Evolutionary conservation across 2,113 vertebrate genomes (phyloP).

Genomic region (Eublepharis macularius): DNA sequence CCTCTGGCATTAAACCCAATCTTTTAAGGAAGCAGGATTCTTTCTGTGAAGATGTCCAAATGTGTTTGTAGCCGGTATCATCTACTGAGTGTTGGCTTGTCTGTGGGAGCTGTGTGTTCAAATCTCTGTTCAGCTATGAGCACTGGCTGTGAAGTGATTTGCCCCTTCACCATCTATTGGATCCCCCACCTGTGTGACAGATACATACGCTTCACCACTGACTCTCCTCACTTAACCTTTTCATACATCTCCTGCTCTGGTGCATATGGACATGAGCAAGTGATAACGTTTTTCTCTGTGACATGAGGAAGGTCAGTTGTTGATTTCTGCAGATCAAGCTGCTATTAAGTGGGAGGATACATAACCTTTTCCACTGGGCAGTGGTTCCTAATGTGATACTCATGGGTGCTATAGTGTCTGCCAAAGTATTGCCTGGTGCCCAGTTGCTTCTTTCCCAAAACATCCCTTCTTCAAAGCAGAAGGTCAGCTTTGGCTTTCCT

Average conservation of each 20-base stretch:
- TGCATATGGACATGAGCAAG: background rate
- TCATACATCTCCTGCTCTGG: background rate
- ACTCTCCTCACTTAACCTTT: background rate
- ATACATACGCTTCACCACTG: background rate
- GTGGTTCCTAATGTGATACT: too few relatives aligned
- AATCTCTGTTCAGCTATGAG: background rate
- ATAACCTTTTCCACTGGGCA: background rate
- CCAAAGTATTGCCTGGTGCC: too few relatives aligned
- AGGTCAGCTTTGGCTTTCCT: too few relatives aligned
- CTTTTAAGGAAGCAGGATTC: background rate
- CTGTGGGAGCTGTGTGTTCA: background rate
- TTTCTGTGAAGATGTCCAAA: background rate
- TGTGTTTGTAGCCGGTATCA: background rate
- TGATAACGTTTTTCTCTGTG: background rate
- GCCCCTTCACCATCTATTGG: background rate
- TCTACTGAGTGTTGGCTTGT: background rate
- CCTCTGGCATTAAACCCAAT: too few relatives aligned
- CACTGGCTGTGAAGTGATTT: background rate
- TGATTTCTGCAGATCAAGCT: background rate
- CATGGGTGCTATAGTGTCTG: too few relatives aligned
- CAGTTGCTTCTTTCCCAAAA: too few relatives aligned
- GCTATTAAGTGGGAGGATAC: background rate
- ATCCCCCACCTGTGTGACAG: background rate
- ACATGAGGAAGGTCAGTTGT: background rate
- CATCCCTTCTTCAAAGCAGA: too few relatives aligned